These are phyloP conservation scores for Callopanchax toddi DNA, from an alignment of 2,113 vertebrate genomes.

Conservation along the genomic window DNA sequence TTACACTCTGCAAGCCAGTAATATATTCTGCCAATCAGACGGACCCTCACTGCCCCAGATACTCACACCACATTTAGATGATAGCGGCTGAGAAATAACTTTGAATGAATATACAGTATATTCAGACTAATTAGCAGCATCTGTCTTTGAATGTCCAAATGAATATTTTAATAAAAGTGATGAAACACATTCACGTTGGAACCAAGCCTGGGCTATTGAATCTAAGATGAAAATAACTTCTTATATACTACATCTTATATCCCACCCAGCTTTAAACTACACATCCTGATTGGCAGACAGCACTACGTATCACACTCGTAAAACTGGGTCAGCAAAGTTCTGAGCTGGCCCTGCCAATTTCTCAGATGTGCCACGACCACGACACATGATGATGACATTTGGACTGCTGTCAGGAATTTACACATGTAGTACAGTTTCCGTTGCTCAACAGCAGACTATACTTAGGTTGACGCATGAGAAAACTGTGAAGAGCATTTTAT, in stretches of 20 bases:
- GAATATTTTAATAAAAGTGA: no score
- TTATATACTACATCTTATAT: not conserved
- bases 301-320: no score
- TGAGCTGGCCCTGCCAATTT: slow-evolving; percentile 9
- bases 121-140: not conserved
- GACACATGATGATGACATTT: slow-evolving; percentile 6
- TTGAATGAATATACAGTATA: not conserved
- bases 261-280: no score
- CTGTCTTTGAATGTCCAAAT: no score
- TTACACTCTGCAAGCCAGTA: not conserved
- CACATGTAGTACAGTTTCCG: slow-evolving; percentile 13
- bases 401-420: slow-evolving; percentile 14
- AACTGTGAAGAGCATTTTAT: not conserved
- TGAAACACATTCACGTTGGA: no score
- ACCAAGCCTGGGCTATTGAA: no score
- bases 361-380: slow-evolving; percentile 8
- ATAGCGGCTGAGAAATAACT: not conserved
- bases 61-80: not conserved
- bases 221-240: no score
- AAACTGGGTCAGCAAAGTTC: slow-evolving; percentile 36
- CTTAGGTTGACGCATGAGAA: not conserved
- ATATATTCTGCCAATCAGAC: not conserved
- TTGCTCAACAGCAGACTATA: slow-evolving; percentile 6
- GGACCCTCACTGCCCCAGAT: not conserved
- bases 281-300: not conserved